These are phyloP conservation scores for Ditula angustiorana DNA, from an alignment of 2,888 invertebrate genomes.

Conservation along the genomic window DNA sequence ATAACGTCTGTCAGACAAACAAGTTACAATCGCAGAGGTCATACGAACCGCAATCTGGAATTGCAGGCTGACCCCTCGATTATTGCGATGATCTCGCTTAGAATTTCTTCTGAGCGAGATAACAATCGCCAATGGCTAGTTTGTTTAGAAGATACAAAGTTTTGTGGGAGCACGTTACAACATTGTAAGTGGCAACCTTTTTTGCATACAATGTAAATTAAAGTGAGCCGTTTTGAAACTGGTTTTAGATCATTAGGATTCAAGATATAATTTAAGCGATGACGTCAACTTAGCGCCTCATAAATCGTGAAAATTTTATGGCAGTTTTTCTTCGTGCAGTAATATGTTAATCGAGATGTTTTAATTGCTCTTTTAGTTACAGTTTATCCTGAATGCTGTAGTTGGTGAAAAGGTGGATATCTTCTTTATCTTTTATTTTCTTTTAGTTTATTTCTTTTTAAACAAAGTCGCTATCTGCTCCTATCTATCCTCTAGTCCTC, in stretches of 20 bases:
- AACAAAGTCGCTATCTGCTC: too few species aligned
- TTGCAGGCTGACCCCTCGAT: slow-evolving; percentile 47
- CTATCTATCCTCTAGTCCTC: too few species aligned
- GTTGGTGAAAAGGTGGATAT: too few species aligned
- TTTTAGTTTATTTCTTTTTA: too few species aligned
- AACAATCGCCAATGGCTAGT: slow-evolving; percentile 20
- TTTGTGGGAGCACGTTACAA: neutral
- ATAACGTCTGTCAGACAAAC: slow-evolving; percentile 50
- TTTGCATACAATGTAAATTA: neutral
- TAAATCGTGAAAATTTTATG: too few species aligned
- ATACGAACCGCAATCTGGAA: slow-evolving; percentile 49
- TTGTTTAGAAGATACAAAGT: neutral
- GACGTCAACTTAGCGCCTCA: slow-evolving; percentile 23
- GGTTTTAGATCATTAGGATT: slow-evolving; percentile 5
- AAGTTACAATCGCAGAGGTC: slow-evolving; percentile 55
- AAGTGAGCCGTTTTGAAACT: slow-evolving; percentile 2
- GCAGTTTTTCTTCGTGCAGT: too few species aligned
- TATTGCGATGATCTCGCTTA: slow-evolving; percentile 50
- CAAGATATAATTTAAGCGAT: slow-evolving; percentile 25
- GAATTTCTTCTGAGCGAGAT: slow-evolving; percentile 41
- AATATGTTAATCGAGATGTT: too few species aligned
- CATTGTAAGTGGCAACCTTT: neutral
- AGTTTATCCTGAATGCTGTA: too few species aligned
- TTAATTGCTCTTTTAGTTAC: too few species aligned
- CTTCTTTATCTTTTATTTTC: too few species aligned